phyloP scores from a whole-genome alignment of 2,113 vertebrate species.

The Micronycteris hirsuta region DNA sequence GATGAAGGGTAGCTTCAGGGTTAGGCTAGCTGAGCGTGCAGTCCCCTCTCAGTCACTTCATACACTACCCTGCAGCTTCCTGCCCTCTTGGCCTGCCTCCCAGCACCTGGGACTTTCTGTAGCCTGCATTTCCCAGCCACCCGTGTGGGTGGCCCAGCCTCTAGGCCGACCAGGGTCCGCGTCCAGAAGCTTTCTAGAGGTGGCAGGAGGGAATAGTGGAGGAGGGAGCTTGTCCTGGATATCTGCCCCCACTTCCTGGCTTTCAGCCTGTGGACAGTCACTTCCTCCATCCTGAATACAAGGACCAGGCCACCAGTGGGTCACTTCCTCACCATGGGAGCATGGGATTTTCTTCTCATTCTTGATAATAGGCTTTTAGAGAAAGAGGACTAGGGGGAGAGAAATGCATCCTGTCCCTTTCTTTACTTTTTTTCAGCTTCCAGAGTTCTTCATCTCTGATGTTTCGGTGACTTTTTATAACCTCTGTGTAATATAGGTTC shows the following conservation, averaged over 20 bases:
- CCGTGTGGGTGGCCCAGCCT: not conserved
- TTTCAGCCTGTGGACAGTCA: constrained; percentile 61
- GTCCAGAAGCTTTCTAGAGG: constrained; percentile 25
- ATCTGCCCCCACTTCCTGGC: constrained; percentile 63
- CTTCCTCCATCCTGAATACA: constrained; percentile 72
- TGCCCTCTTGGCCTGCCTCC: not conserved
- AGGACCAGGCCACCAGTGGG: constrained; percentile 46
- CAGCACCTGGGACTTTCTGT: not conserved
- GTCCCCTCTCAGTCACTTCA: not conserved
- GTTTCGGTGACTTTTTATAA: not conserved
- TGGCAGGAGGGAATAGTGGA: not conserved
- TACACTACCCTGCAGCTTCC: not conserved
- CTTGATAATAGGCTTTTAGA: not conserved
- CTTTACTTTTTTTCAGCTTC: not conserved
- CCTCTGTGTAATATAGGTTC: not conserved
- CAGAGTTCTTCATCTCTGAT: constrained; percentile 10
- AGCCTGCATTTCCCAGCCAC: not conserved
- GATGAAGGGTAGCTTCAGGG: not conserved
- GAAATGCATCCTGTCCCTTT: not conserved
- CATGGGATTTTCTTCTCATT: constrained; percentile 21
- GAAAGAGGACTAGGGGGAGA: not conserved
- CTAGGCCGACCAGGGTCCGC: not conserved
- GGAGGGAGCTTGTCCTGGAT: not conserved
- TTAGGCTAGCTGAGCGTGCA: not conserved
- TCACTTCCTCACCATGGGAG: constrained; percentile 64